A percentile compares a stretch with the other conserved stretches of the same genome.
These are phyloP conservation scores for Meta bourneti DNA, from an alignment of 2,888 invertebrate species.

Conservation along the genomic window DNA sequence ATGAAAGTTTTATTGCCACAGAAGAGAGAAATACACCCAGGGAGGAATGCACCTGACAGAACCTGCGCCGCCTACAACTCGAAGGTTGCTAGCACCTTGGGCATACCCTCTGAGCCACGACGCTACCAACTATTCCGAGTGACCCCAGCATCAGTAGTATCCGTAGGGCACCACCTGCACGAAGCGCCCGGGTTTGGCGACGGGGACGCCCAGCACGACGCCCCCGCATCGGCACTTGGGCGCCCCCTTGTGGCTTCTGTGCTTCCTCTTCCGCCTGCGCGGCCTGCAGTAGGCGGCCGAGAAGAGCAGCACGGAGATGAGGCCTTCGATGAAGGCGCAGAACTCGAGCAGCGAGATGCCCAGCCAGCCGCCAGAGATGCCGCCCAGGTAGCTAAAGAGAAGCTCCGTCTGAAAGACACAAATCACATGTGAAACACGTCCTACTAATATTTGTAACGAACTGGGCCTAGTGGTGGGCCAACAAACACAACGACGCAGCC, in stretches of 20 bases:
- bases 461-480: too few relatives aligned
- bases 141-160: constrained; percentile 16
- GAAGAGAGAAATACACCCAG: too few relatives aligned
- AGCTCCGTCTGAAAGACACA: constrained; percentile 48
- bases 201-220: constrained; percentile 18
- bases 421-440: background rate
- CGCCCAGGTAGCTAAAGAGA: constrained; percentile 69
- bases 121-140: too few relatives aligned
- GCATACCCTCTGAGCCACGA: too few relatives aligned
- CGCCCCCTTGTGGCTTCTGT: background rate
- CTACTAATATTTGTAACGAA: background rate
- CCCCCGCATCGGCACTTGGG: background rate
- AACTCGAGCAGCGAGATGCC: constrained; percentile 70
- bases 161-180: constrained; percentile 49
- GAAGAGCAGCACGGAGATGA: constrained; percentile 40
- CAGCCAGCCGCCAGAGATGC: constrained; percentile 70
- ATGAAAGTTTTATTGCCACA: too few relatives aligned
- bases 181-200: background rate
- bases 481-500: too few relatives aligned
- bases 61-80: too few relatives aligned
- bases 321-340: constrained; percentile 63
- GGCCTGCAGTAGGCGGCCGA: background rate
- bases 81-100: too few relatives aligned
- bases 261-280: background rate
- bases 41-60: too few relatives aligned